A percentile compares a stretch with the other conserved stretches of the same genome.
Evolutionary conservation across 2,888 invertebrate genomes (phyloP).

Genomic region (Hybos culiciformis): DNA sequence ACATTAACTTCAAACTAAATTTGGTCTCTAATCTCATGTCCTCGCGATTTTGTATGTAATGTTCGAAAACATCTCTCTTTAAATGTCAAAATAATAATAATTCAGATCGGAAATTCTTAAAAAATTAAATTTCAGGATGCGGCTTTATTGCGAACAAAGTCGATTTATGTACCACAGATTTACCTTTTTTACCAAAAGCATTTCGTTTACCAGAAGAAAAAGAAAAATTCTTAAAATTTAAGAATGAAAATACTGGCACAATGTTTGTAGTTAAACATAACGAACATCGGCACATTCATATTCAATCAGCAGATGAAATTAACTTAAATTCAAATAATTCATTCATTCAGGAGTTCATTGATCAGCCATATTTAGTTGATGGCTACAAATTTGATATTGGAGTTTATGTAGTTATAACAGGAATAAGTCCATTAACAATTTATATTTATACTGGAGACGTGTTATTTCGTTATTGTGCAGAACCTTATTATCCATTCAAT

Average conservation of each 20-base stretch:
- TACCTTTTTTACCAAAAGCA: slow-evolving; percentile 71
- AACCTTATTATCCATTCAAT: slow-evolving; percentile 84
- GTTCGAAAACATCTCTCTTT: too few species aligned
- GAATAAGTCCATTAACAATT: slow-evolving; percentile 74
- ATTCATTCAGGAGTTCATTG: slow-evolving; percentile 85
- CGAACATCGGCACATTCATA: slow-evolving; percentile 74
- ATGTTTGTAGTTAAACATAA: slow-evolving; percentile 87
- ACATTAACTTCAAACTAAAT: too few species aligned
- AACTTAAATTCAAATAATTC: slow-evolving; percentile 54
- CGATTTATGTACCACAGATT: slow-evolving; percentile 65
- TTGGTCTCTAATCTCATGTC: too few species aligned
- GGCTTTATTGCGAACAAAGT: slow-evolving; percentile 90
- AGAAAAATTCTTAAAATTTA: slow-evolving; percentile 53
- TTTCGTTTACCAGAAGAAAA: slow-evolving; percentile 73
- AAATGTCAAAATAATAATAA: too few species aligned
- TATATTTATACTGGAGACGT: slow-evolving; percentile 85
- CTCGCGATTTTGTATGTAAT: too few species aligned
- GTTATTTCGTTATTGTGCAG: slow-evolving; percentile 78
- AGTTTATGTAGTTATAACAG: slow-evolving; percentile 82
- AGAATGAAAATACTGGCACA: slow-evolving; percentile 47
- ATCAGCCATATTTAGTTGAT: slow-evolving; percentile 77
- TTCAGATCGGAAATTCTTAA: too few species aligned
- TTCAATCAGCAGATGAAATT: slow-evolving; percentile 55
- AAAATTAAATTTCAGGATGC: too few species aligned
- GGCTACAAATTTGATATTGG: slow-evolving; percentile 96